Evolutionary conservation across 2,797 vertebrate species (phyloP), one percentile per base, ranked within the genome.

Genomic region (Sebastes variabilis): DNA sequence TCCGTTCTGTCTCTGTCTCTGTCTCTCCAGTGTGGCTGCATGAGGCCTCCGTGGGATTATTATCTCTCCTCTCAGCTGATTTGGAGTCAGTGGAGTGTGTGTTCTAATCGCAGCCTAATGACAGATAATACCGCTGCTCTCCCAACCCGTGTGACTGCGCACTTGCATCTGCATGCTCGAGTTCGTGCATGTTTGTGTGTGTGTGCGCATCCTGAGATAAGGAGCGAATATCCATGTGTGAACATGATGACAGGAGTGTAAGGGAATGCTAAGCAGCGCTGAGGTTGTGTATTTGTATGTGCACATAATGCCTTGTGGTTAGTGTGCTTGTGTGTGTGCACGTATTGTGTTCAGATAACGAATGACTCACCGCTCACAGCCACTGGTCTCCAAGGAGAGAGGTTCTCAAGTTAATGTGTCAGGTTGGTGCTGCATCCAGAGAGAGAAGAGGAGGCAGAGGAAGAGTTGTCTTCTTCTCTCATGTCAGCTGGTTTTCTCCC

Each of bases 81-180:
- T 64, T 59, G 67, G 69, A 90, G 80, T 88, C 84, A 66, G 76
- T 71, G 71, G 71, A 83, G 74, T 85, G 86, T 83, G 49, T 77
- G 64, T 70, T 84, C 46, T 85, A 75, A 82, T 80, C 20, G 2
- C 60, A 60, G 80, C 58, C 65, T 87, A 84, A 88, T 90, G 77
- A 76, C 80, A 82, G 79, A 87, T 83, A 66, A 88, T 34, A 36
- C 66, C 5, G 54, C 75, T 66, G 84, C 76, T 58, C 49, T 61
- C 24, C 60, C 5, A 78, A 66, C 59, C 32, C 60, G 49, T 59
- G 49, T 25, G 29, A 58, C 34, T 3, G 42, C 36, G 20, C 32
- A 27, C 16, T 4, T 73, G 55, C 27, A 18, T 20, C 20, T 20
- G 52, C 62, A 74, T 13, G 12, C 16, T 25, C 27, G 10, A 66